phyloP scores from a whole-genome alignment of 2,888 invertebrate species.

The Carabus problematicus region DNA sequence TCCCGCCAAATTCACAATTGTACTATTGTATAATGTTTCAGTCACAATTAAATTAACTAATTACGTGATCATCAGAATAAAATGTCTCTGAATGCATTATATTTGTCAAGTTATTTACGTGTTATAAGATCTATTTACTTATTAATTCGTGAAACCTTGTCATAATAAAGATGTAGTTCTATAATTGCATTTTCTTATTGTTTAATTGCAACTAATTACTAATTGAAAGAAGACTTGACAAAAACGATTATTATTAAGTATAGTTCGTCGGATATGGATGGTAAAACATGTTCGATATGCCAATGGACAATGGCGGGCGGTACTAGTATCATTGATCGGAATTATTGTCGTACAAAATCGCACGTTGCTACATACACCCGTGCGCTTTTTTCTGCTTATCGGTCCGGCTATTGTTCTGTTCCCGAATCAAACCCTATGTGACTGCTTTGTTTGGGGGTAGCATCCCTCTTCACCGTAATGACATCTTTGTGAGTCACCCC shows the following conservation, averaged over 20 bases:
- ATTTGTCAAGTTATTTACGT: neutral
- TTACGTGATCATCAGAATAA: too few relatives aligned
- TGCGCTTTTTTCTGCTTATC: constrained; percentile 15
- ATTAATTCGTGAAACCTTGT: too few relatives aligned
- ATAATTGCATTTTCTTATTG: too few relatives aligned
- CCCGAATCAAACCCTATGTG: constrained; percentile 36
- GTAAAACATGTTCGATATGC: too few relatives aligned
- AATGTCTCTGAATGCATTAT: neutral
- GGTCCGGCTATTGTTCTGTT: constrained; percentile 19
- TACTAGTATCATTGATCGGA: neutral
- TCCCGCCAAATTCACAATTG: constrained; percentile 19
- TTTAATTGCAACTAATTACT: too few relatives aligned
- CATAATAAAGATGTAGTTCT: too few relatives aligned
- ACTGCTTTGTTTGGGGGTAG: constrained; percentile 37
- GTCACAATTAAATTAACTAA: too few relatives aligned
- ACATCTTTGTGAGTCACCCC: constrained; percentile 42
- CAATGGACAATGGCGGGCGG: too few relatives aligned
- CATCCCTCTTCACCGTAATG: constrained; percentile 41
- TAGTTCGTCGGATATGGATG: too few relatives aligned
- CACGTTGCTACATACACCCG: neutral
- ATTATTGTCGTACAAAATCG: neutral
- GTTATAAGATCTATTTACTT: too few relatives aligned
- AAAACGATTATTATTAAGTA: too few relatives aligned
- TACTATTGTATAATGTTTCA: constrained; percentile 7
- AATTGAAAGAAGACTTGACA: too few relatives aligned